A percentile compares a stretch with the other conserved stretches of the same genome.
Evolutionary conservation across 2,888 invertebrate genomes (phyloP).

Genomic region (Trichopoda pennipes): DNA sequence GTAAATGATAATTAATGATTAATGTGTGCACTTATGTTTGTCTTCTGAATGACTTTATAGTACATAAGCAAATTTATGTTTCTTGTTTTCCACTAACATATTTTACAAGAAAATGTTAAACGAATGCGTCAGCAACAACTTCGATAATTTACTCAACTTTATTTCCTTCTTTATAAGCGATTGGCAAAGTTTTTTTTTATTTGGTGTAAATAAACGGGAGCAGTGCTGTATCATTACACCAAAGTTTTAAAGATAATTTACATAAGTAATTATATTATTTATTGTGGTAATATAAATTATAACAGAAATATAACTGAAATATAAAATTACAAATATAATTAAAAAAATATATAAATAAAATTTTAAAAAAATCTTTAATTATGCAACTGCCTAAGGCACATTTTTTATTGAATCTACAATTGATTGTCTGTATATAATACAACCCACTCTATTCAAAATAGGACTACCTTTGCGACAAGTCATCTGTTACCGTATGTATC

Average conservation of each 20-base stretch:
- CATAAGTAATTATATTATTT: conserved; percentile 27
- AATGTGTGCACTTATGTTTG: conserved; percentile 65
- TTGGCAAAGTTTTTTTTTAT: conserved; percentile 2
- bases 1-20: conserved; percentile 69
- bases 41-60: conserved; percentile 11
- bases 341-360: background rate
- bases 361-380: conserved; percentile 6
- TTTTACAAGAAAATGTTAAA: conserved; percentile 11
- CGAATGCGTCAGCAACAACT: conserved; percentile 30
- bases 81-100: conserved; percentile 1
- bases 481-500: conserved; percentile 29
- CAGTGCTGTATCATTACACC: conserved; percentile 27
- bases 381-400: conserved; percentile 1
- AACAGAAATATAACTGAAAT: background rate
- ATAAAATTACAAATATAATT: background rate
- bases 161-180: background rate
- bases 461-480: conserved; percentile 28
- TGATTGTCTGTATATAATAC: conserved; percentile 10
- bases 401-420: background rate
- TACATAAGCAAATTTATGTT: background rate
- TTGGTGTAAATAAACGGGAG: conserved; percentile 22
- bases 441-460: background rate
- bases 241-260: conserved; percentile 42
- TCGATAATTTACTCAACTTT: conserved; percentile 39
- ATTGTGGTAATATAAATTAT: background rate